Percentiles rank a stretch among this genome's conserved stretches.
These are phyloP conservation scores for Papilio demoleus DNA, from an alignment of 2,888 invertebrate species.

Conservation along the genomic window DNA sequence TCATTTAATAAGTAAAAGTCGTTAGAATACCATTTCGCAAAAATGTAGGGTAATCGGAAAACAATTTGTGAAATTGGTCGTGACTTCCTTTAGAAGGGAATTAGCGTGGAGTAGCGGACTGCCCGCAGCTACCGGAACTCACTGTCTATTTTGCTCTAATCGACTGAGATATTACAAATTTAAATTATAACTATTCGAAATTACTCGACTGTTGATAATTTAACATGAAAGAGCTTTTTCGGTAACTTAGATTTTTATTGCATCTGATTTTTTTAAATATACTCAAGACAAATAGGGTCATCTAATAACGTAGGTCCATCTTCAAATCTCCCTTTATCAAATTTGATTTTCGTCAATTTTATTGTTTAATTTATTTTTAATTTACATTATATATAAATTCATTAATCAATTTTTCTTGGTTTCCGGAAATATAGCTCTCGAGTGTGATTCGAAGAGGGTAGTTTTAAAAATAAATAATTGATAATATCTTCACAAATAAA, in stretches of 20 bases:
- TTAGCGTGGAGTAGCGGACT: not conserved
- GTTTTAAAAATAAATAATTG: too few species aligned
- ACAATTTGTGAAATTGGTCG: constrained; percentile 19
- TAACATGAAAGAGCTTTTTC: not conserved
- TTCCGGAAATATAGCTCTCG: too few species aligned
- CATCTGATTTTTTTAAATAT: too few species aligned
- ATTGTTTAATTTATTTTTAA: too few species aligned
- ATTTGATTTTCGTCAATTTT: too few species aligned
- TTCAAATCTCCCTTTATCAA: too few species aligned
- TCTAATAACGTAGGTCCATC: too few species aligned
- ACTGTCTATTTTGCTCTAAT: not conserved
- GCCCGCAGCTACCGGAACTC: not conserved
- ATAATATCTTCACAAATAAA: too few species aligned
- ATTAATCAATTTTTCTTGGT: too few species aligned
- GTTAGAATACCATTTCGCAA: not conserved
- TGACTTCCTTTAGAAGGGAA: constrained; percentile 16
- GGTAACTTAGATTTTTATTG: not conserved
- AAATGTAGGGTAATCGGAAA: constrained; percentile 20
- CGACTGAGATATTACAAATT: not conserved
- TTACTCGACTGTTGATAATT: not conserved
- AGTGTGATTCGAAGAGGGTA: too few species aligned
- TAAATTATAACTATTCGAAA: constrained; percentile 5
- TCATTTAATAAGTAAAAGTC: not conserved
- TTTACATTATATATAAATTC: too few species aligned
- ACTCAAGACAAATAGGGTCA: too few species aligned